A percentile compares a stretch with the other conserved stretches of the same genome.
Conservation (phyloP, 2,113 vertebrate genomes). For the Coracopsis vasa region DNA sequence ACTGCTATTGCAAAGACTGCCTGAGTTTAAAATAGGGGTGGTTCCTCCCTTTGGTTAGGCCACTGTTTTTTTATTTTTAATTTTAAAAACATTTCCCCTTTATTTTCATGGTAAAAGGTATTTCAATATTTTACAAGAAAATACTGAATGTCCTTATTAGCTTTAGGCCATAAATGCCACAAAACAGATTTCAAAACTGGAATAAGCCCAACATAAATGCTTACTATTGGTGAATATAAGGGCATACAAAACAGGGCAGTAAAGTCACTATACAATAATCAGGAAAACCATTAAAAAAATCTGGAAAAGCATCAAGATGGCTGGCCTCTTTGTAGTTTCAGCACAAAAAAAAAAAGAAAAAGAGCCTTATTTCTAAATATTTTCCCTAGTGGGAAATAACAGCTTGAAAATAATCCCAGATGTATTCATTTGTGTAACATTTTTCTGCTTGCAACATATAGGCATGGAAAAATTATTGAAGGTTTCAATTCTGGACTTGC, state of each 20-base stretch:
- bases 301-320: conserved; percentile 82
- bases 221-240: conserved; percentile 70
- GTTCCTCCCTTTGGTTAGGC: conserved; percentile 26
- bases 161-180: conserved; percentile 77
- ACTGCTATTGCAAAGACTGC: background rate
- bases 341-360: conserved; percentile 70
- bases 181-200: conserved; percentile 80
- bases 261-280: conserved; percentile 82
- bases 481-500: conserved; percentile 78
- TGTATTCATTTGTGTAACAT: conserved; percentile 82
- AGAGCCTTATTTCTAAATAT: conserved; percentile 79
- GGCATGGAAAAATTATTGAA: conserved; percentile 80
- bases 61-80: background rate
- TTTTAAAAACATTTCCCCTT: conserved; percentile 70
- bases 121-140: conserved; percentile 77
- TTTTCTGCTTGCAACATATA: conserved; percentile 79
- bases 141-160: conserved; percentile 76
- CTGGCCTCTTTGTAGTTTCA: conserved; percentile 81
- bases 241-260: conserved; percentile 71
- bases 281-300: conserved; percentile 80
- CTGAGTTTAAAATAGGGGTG: background rate
- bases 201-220: conserved; percentile 76
- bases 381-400: conserved; percentile 84
- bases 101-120: conserved; percentile 68
- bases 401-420: conserved; percentile 86